Percentiles rank a stretch among this genome's conserved stretches.
Conservation (phyloP, 2,113 vertebrate species). For the Ageneiosus marmoratus region DNA sequence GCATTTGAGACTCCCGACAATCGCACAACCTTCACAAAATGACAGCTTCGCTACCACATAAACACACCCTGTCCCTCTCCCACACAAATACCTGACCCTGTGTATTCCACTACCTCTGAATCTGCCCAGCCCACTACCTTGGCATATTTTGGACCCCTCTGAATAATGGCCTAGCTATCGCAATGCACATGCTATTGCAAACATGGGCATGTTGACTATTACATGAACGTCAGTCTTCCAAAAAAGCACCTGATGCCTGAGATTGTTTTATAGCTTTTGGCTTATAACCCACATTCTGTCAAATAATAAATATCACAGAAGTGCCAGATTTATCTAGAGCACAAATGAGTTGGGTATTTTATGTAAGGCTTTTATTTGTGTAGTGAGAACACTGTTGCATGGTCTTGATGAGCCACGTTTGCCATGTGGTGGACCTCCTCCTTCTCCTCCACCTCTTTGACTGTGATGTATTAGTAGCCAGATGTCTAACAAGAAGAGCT, state of each 20-base stretch:
- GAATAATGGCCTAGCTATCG: constrained; percentile 15
- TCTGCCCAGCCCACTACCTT: constrained; percentile 36
- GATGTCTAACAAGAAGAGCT: constrained; percentile 38
- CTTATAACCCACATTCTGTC: constrained; percentile 36
- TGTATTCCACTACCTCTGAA: constrained; percentile 55
- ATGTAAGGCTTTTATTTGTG: constrained; percentile 59
- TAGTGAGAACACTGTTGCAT: constrained; percentile 63
- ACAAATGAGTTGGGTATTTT: constrained; percentile 51
- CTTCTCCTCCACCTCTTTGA: not conserved
- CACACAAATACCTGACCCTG: constrained; percentile 54
- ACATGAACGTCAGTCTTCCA: not conserved
- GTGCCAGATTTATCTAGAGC: constrained; percentile 56
- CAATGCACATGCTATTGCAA: not conserved
- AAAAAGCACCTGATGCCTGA: constrained; percentile 21
- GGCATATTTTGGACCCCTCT: constrained; percentile 23
- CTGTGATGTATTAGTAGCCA: constrained; percentile 21
- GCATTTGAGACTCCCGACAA: constrained; percentile 57
- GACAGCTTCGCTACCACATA: constrained; percentile 49
- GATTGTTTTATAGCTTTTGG: constrained; percentile 37
- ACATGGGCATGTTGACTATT: constrained; percentile 1
- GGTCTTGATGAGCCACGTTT: constrained; percentile 58
- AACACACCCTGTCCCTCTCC: constrained; percentile 53
- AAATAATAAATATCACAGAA: constrained; percentile 32
- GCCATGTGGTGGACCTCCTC: constrained; percentile 42
- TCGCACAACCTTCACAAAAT: constrained; percentile 63